Evolutionary conservation across 1,140 invertebrate species (phyloP).

Genomic region (Drosophila equinoxialis): DNA sequence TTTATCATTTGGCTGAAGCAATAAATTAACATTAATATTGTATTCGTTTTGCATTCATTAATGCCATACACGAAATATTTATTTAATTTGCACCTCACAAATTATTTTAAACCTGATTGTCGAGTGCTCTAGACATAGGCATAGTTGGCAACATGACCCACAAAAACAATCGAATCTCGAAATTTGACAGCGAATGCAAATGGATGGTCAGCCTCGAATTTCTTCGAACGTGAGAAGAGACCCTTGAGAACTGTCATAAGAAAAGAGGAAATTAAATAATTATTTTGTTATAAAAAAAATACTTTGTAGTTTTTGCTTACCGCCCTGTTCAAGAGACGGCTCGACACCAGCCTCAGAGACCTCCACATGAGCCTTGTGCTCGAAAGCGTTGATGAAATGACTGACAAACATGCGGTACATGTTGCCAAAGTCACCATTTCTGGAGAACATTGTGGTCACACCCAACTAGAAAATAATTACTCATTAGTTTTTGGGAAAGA

Average conservation of each 20-base stretch:
- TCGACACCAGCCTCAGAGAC: conserved; percentile 70
- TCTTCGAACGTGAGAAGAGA: conserved; percentile 69
- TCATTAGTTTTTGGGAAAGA: neutral
- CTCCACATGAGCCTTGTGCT: conserved; percentile 77
- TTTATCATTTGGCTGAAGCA: conserved; percentile 1
- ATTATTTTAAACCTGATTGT: neutral
- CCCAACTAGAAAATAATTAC: conserved; percentile 84
- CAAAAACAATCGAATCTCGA: conserved; percentile 73
- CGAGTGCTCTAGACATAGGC: conserved; percentile 60
- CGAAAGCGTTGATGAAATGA: conserved; percentile 83
- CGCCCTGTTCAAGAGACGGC: conserved; percentile 86
- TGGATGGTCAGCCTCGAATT: conserved; percentile 77
- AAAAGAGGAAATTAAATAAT: conserved; percentile 1
- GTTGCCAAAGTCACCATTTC: conserved; percentile 84
- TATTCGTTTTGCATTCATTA: conserved; percentile 23
- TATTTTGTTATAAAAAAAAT: neutral
- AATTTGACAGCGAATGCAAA: conserved; percentile 75
- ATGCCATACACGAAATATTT: conserved; percentile 27
- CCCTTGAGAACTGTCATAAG: conserved; percentile 61
- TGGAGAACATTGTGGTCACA: conserved; percentile 85
- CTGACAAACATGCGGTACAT: conserved; percentile 86
- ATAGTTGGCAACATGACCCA: conserved; percentile 77
- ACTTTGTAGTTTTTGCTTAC: conserved; percentile 31
- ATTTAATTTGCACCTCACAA: neutral
- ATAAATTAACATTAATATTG: conserved; percentile 31